Percentiles rank a stretch among this genome's conserved stretches.
Conservation (phyloP, 1,140 invertebrate species). For the Megalopta genalis region DNA sequence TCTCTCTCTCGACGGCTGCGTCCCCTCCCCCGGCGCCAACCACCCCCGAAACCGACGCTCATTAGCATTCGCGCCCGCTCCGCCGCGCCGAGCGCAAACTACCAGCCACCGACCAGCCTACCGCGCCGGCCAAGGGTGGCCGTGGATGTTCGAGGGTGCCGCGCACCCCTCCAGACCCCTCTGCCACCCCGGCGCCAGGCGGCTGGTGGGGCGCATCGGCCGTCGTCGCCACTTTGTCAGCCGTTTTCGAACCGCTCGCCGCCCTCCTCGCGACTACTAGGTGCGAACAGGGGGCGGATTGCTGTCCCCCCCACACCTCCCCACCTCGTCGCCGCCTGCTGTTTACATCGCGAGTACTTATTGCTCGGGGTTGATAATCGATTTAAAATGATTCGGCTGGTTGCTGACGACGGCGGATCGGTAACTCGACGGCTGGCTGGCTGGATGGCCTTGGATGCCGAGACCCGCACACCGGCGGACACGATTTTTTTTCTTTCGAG, state of each 20-base stretch:
- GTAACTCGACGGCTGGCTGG: background rate
- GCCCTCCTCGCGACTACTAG: background rate
- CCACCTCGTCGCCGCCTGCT: background rate
- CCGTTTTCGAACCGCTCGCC: too few relatives aligned
- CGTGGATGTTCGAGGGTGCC: too few relatives aligned
- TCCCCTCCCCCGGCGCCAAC: too few relatives aligned
- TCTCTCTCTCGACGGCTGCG: too few relatives aligned
- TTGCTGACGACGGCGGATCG: background rate
- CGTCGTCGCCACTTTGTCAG: background rate
- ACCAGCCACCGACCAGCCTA: slow-evolving; percentile 12
- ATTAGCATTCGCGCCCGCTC: slow-evolving; percentile 72
- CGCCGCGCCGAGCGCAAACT: slow-evolving; percentile 54
- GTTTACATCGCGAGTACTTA: slow-evolving; percentile 1
- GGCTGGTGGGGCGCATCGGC: background rate
- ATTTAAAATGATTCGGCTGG: background rate
- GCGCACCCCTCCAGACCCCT: background rate
- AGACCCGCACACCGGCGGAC: too few relatives aligned
- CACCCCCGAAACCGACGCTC: slow-evolving; percentile 58
- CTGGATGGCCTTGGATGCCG: background rate
- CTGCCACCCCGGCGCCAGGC: background rate
- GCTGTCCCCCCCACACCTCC: too few relatives aligned
- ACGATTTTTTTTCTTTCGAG: too few relatives aligned
- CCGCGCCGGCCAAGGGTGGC: background rate
- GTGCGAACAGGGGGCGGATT: slow-evolving; percentile 6
- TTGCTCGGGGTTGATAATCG: slow-evolving; percentile 1